phyloP scores from a whole-genome alignment of 2,888 invertebrate genomes.

The Nyleta sp. region DNA sequence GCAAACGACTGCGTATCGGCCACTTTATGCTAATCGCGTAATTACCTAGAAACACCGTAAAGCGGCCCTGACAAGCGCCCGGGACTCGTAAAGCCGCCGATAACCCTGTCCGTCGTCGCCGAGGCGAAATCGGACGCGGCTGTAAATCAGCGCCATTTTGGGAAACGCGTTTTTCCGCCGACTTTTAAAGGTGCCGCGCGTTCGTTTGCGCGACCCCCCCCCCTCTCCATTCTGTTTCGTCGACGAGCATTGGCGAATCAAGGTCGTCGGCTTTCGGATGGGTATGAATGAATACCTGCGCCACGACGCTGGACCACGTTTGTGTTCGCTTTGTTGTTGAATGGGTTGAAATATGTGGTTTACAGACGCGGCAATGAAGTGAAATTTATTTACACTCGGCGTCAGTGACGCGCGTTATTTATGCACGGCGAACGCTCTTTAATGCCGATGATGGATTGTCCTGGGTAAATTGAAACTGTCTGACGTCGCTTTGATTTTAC shows the following conservation, averaged over 20 bases:
- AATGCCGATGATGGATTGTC: constrained; percentile 33
- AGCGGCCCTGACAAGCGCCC: constrained; percentile 35
- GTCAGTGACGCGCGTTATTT: constrained; percentile 35
- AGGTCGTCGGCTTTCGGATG: constrained; percentile 47
- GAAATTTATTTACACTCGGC: constrained; percentile 45
- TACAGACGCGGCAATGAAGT: constrained; percentile 30
- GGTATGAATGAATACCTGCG: constrained; percentile 44
- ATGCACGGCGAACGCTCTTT: constrained; percentile 22
- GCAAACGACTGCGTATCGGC: constrained; percentile 60
- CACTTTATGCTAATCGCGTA: constrained; percentile 63
- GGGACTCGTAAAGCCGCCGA: too few species aligned
- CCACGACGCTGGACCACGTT: background rate
- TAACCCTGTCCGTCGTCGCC: constrained; percentile 22
- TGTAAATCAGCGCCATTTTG: constrained; percentile 42
- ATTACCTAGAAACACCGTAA: constrained; percentile 54
- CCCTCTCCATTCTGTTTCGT: background rate
- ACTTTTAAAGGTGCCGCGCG: too few species aligned
- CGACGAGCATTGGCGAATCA: constrained; percentile 3
- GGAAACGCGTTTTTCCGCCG: constrained; percentile 26
- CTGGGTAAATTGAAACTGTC: constrained; percentile 14
- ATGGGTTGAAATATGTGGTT: constrained; percentile 52
- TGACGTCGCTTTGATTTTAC: background rate
- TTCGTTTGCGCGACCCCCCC: too few species aligned
- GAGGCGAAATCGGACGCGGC: constrained; percentile 16
- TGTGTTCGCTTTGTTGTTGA: constrained; percentile 36